These are phyloP conservation scores for Andrena flavipes DNA, from an alignment of 2,888 invertebrate species.

Conservation along the genomic window DNA sequence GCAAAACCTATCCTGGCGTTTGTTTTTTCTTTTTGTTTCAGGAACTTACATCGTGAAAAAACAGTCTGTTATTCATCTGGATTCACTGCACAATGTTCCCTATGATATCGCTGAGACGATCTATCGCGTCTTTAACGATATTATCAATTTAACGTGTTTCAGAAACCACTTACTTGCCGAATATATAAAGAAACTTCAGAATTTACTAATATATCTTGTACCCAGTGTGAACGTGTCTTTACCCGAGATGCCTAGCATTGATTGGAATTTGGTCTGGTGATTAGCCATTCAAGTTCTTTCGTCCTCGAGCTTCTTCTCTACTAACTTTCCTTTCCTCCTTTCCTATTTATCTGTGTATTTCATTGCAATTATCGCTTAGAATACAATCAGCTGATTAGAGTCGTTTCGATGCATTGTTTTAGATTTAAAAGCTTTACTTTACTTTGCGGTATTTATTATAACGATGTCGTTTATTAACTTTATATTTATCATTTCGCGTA, in stretches of 20 bases:
- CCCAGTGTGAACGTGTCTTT: conserved; percentile 79
- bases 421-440: not conserved
- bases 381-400: too few relatives aligned
- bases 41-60: conserved; percentile 82
- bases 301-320: not conserved
- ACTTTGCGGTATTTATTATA: too few relatives aligned
- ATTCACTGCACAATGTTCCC: conserved; percentile 80
- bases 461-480: too few relatives aligned
- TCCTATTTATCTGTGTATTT: not conserved
- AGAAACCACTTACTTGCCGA: conserved; percentile 77
- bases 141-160: conserved; percentile 74
- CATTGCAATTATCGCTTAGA: not conserved
- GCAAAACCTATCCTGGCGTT: conserved; percentile 75
- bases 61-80: conserved; percentile 80
- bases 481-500: not conserved
- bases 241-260: conserved; percentile 76
- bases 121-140: conserved; percentile 77
- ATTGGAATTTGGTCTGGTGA: conserved; percentile 77
- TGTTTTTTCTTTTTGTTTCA: conserved; percentile 83
- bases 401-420: not conserved
- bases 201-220: conserved; percentile 74
- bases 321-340: not conserved
- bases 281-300: conserved; percentile 38
- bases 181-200: conserved; percentile 76
- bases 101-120: conserved; percentile 79